Evolutionary conservation across 30 jellyfish, hydroid and myxozoan species (phyloP).

Genomic region (Rhopilema esculentum): DNA sequence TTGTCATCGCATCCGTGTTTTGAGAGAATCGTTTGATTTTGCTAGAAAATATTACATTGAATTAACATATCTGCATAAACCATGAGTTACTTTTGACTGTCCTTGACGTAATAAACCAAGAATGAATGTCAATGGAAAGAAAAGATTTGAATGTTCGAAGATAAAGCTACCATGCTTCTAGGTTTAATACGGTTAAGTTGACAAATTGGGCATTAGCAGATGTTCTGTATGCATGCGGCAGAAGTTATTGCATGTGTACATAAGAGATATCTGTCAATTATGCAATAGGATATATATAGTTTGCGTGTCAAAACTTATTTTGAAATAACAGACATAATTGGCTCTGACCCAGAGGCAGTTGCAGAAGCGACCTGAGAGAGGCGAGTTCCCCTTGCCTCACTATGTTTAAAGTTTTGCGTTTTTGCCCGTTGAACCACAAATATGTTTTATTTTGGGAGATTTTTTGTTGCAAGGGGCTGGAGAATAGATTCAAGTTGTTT

Average conservation of each 20-base stretch:
- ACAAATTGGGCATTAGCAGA: neutral
- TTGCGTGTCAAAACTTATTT: neutral
- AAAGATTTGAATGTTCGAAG: neutral
- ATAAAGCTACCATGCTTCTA: neutral
- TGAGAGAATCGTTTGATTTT: neutral
- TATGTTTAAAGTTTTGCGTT: too few relatives aligned
- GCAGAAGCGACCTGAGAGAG: too few relatives aligned
- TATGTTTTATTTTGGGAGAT: too few relatives aligned
- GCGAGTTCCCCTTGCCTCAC: too few relatives aligned
- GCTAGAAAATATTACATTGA: neutral
- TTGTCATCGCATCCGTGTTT: neutral
- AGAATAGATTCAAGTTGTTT: too few relatives aligned
- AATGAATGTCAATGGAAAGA: neutral
- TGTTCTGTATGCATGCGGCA: neutral
- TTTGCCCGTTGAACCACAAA: too few relatives aligned
- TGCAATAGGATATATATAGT: neutral
- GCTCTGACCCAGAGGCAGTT: neutral
- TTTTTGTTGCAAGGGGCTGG: too few relatives aligned
- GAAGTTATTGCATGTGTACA: neutral
- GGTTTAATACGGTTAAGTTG: neutral
- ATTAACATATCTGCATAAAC: neutral
- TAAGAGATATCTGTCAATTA: neutral
- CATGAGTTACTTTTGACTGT: neutral
- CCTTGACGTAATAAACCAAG: neutral
- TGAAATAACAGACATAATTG: neutral